Evolutionary conservation across 2,113 vertebrate genomes (phyloP).

Genomic region (Tonatia bakeri): DNA sequence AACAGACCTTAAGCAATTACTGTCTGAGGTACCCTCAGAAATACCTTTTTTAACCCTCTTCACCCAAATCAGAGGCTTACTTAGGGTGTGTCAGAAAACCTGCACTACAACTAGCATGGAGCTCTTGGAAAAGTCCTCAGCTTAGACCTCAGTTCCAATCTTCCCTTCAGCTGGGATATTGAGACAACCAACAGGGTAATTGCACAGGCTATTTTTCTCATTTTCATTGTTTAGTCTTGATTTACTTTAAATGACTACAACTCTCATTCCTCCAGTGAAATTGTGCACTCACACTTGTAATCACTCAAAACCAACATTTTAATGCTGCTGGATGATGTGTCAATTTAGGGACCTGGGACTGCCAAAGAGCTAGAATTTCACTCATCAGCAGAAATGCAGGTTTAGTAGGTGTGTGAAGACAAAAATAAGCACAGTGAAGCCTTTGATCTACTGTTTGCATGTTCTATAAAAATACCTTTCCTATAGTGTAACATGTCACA

Average conservation of each 20-base stretch:
- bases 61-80: background rate
- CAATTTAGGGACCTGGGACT: slow-evolving; percentile 58
- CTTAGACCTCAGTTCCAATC: slow-evolving; percentile 26
- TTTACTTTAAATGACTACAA: slow-evolving; percentile 62
- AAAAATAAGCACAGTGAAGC: slow-evolving; percentile 52
- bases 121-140: background rate
- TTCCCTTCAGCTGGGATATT: background rate
- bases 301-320: slow-evolving; percentile 53
- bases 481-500: slow-evolving; percentile 52
- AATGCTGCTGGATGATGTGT: slow-evolving; percentile 65
- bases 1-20: background rate
- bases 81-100: background rate
- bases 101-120: background rate
- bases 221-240: slow-evolving; percentile 73
- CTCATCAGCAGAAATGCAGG: slow-evolving; percentile 61
- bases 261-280: slow-evolving; percentile 62
- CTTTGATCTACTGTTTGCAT: slow-evolving; percentile 54
- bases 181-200: slow-evolving; percentile 1
- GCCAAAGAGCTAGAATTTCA: slow-evolving; percentile 69
- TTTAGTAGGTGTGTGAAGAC: slow-evolving; percentile 72
- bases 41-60: background rate
- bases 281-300: slow-evolving; percentile 50
- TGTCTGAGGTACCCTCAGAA: background rate
- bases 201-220: slow-evolving; percentile 35
- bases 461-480: slow-evolving; percentile 65